Evolutionary conservation across 2,888 invertebrate genomes (phyloP).

Genomic region (Hedychridium roseum): DNA sequence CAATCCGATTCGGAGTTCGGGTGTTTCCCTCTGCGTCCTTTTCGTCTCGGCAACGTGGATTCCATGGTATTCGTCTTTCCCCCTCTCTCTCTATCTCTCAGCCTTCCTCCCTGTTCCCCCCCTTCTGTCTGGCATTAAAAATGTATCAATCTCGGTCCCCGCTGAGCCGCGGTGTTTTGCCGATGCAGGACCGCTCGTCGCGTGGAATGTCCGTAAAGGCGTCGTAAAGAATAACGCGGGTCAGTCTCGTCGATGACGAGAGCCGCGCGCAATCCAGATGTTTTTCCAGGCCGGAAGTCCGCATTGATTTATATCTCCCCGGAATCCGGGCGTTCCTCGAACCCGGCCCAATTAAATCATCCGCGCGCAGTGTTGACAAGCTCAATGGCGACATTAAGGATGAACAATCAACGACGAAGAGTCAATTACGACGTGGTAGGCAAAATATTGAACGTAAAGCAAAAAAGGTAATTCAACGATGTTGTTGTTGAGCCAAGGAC

Average conservation of each 20-base stretch:
- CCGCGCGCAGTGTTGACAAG: neutral
- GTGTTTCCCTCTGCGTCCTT: conserved; percentile 1
- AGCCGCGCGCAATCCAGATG: conserved; percentile 1
- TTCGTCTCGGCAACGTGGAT: conserved; percentile 2
- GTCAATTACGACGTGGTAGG: no score
- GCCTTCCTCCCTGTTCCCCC: conserved; percentile 11
- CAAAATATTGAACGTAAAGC: no score
- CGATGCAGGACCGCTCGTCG: conserved; percentile 7
- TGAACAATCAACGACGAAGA: neutral
- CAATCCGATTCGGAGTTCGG: neutral
- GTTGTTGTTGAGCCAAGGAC: no score
- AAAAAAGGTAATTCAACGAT: no score
- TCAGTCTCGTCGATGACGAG: conserved; percentile 23
- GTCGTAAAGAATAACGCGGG: conserved; percentile 47
- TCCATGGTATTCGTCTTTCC: conserved; percentile 1
- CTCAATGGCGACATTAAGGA: no score
- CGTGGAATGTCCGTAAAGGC: conserved; percentile 41
- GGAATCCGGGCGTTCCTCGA: neutral
- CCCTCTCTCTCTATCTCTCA: conserved; percentile 7
- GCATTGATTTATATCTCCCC: neutral
- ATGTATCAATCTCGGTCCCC: conserved; percentile 55
- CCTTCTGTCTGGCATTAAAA: conserved; percentile 44
- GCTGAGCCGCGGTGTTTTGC: conserved; percentile 34
- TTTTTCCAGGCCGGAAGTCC: conserved; percentile 5
- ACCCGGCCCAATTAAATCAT: neutral